Base-by-base conservation (phyloP, 2,888 invertebrate genomes). In the Octodonta nipae region DNA sequence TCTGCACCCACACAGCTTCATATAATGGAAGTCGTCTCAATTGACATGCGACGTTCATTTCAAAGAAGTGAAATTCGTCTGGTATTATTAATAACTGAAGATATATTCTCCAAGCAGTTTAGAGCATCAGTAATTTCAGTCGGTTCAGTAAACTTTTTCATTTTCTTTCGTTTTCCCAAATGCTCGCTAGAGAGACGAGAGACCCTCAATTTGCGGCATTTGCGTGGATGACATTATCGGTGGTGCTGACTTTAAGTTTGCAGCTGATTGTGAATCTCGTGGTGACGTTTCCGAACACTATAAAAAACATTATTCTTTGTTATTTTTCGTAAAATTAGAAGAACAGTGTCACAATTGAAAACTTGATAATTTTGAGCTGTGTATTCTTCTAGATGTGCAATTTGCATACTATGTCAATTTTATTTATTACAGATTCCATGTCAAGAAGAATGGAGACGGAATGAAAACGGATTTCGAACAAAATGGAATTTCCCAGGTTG, bases 21-120 rank as follows among this genome's bases (percentile, higher is more conserved):
- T 28, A 28, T 28, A 28, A 28, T 28, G 28, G 28, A 28, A 28
- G 28, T 16, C 15, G 16, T 28, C 28, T 7, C 28, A 28, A 28
- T 28, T 28, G 28, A 28, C 14, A 28, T 28, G 28, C 28, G 15
- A 28, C 16, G 15, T 28, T 28, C 16, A 13, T 15, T 13, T 3
- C 20, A 20, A 20, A 20, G n/a, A 20, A 20, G n/a, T 20, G 20
- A n/a, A 20, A 20, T 20, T 20, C 20, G 20, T 20, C 11, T 28
- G 3, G 2, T 4, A 11, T 11, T n/a, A 28, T 28, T 28, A 5
- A 28, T 28, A 13, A 15, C 15, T 8, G 28, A 28, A 28, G 28
- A 12, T 28, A 28, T 28, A 28, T 28, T 28, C 15, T 28, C 28
- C 14, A 28, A 28, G 8, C 28, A n/a, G 15, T 16, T 28, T 28